Conservation (phyloP, 2,113 vertebrate species). For the Vulpes ferrilata region DNA sequence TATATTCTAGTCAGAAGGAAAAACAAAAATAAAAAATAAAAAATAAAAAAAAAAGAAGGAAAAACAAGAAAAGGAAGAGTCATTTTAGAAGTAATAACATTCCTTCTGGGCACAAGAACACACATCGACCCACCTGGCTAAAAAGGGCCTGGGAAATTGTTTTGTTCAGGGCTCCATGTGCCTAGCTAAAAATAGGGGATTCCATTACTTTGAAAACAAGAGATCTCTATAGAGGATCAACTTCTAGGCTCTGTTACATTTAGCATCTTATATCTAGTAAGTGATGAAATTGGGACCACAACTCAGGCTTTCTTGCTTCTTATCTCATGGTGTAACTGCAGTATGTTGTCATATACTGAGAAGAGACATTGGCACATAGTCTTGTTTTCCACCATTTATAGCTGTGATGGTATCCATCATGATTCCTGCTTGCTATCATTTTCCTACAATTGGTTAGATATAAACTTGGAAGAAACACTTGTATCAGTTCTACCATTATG, state of each 20-base stretch:
- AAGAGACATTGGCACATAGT: not conserved
- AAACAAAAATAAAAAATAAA: not conserved
- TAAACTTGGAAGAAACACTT: not conserved
- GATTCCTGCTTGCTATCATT: not conserved
- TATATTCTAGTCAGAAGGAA: not conserved
- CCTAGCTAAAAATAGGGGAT: not conserved
- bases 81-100: not conserved
- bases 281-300: not conserved
- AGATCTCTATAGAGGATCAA: not conserved
- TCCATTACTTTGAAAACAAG: not conserved
- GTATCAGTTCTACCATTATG: not conserved
- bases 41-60: not conserved
- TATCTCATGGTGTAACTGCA: not conserved
- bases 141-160: not conserved
- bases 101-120: not conserved
- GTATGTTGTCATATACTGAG: not conserved
- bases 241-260: not conserved
- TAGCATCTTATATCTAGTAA: not conserved
- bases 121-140: not conserved
- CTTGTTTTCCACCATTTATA: not conserved
- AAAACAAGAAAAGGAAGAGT: not conserved
- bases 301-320: not conserved
- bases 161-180: not conserved
- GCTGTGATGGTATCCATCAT: not conserved
- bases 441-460: constrained; percentile 29